These are phyloP conservation scores for Philopotamus ludificatus DNA, from an alignment of 1,140 invertebrate species.

Conservation along the genomic window DNA sequence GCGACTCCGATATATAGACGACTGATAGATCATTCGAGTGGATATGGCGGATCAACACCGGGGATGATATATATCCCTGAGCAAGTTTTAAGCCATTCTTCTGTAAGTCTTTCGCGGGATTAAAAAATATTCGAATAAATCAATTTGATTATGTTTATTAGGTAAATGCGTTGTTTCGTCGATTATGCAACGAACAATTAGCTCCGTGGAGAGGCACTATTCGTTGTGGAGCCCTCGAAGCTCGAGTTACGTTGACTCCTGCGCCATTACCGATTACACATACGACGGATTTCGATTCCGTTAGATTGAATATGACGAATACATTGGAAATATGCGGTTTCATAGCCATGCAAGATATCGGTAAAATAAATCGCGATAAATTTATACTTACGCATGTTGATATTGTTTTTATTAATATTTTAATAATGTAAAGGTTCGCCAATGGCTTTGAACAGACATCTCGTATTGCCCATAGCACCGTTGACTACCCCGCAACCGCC, in stretches of 20 bases:
- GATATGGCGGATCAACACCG: conserved; percentile 14
- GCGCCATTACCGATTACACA: conserved; percentile 45
- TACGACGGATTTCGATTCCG: conserved; percentile 36
- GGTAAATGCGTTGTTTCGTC: conserved; percentile 47
- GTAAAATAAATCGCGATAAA: conserved; percentile 40
- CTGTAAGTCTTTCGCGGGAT: conserved; percentile 34
- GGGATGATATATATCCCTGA: conserved; percentile 32
- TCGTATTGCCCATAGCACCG: conserved; percentile 70
- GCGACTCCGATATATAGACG: conserved; percentile 29
- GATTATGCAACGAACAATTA: conserved; percentile 53
- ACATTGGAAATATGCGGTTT: conserved; percentile 53
- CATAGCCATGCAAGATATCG: conserved; percentile 50
- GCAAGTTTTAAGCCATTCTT: conserved; percentile 13
- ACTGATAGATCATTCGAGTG: conserved; percentile 30
- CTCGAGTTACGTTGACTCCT: conserved; percentile 48
- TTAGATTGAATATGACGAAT: conserved; percentile 43
- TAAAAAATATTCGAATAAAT: too few relatives aligned
- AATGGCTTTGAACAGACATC: conserved; percentile 86
- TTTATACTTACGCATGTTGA: conserved; percentile 16
- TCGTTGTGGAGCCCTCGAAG: conserved; percentile 52
- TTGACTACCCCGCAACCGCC: conserved; percentile 37
- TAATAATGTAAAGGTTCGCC: conserved; percentile 74
- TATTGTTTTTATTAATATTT: background rate
- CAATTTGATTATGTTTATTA: conserved; percentile 30
- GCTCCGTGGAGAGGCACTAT: conserved; percentile 51